Evolutionary conservation across 2,113 vertebrate species (phyloP).

Genomic region (Gambusia affinis): DNA sequence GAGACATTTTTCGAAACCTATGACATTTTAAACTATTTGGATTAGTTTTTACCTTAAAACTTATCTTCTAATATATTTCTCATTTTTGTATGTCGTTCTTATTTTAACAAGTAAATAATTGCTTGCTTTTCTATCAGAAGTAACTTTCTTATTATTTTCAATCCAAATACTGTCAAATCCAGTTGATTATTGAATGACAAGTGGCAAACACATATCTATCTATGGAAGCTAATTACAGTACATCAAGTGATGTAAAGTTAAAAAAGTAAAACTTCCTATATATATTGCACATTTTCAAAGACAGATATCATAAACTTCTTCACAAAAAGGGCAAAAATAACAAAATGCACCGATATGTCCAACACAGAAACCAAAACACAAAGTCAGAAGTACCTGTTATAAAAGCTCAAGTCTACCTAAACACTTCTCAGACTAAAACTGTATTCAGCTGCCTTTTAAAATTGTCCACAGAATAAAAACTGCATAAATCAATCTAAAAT

Average conservation of each 20-base stretch:
- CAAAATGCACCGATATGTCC: neutral
- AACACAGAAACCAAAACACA: neutral
- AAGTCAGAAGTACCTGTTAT: neutral
- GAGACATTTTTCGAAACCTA: neutral
- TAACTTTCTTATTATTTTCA: too few relatives aligned
- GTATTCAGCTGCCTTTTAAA: neutral
- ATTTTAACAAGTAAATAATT: too few relatives aligned
- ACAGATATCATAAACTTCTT: neutral
- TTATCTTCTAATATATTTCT: too few relatives aligned
- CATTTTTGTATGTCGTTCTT: too few relatives aligned
- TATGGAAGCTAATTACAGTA: neutral
- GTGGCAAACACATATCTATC: too few relatives aligned
- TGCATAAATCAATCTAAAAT: neutral
- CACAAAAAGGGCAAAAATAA: neutral
- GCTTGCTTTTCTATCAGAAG: too few relatives aligned
- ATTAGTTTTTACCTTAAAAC: too few relatives aligned
- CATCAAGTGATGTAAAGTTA: neutral
- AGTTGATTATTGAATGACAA: too few relatives aligned
- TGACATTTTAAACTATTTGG: too few relatives aligned
- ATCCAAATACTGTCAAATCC: too few relatives aligned
- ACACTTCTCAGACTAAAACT: neutral
- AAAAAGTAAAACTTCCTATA: neutral
- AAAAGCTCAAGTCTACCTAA: neutral
- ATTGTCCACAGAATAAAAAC: too few relatives aligned
- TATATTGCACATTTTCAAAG: neutral